These are phyloP conservation scores for Leptestheria dahalacensis DNA, from an alignment of 1,140 invertebrate species.

Conservation along the genomic window DNA sequence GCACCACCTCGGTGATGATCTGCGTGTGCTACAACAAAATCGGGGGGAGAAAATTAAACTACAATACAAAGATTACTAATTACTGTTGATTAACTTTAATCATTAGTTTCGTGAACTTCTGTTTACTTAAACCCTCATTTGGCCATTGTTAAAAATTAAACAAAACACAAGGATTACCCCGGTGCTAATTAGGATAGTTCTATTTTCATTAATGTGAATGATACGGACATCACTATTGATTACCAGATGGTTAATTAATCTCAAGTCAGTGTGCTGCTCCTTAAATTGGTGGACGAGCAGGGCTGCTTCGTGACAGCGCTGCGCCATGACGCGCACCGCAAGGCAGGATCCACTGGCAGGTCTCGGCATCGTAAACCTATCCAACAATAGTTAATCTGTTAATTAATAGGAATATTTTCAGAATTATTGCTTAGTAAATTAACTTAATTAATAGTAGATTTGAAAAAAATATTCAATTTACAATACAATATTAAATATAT, in stretches of 20 bases:
- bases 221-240: too few relatives aligned
- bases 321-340: not conserved
- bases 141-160: too few relatives aligned
- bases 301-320: conserved; percentile 8
- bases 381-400: not conserved
- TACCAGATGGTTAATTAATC: conserved; percentile 8
- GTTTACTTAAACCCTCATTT: too few relatives aligned
- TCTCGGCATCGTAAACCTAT: not conserved
- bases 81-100: too few relatives aligned
- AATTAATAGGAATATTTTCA: not conserved
- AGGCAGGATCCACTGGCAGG: conserved; percentile 10
- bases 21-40: conserved; percentile 44
- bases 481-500: too few relatives aligned
- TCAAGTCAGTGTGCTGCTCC: conserved; percentile 8
- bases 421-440: not conserved
- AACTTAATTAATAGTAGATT: not conserved
- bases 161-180: too few relatives aligned
- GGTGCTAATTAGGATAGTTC: too few relatives aligned
- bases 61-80: conserved; percentile 17
- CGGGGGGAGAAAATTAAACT: not conserved
- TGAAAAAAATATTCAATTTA: too few relatives aligned
- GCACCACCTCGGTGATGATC: conserved; percentile 46
- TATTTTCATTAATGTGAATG: too few relatives aligned
- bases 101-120: too few relatives aligned
- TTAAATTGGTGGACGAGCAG: conserved; percentile 10